Percentiles rank a stretch among this genome's conserved stretches.
Evolutionary conservation across 2,888 invertebrate species (phyloP).

Genomic region (Agapetus fuscipes): DNA sequence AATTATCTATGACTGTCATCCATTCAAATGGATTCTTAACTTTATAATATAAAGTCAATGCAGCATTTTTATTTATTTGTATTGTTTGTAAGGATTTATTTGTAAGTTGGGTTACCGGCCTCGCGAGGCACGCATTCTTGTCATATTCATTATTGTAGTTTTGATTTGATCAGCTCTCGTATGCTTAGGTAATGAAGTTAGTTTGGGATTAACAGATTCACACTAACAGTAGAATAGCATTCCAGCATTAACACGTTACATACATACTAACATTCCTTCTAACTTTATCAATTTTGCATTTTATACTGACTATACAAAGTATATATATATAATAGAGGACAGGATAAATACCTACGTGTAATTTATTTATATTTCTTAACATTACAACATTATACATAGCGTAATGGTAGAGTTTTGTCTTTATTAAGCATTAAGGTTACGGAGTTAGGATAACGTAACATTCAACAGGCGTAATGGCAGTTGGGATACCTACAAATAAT

Average conservation of each 20-base stretch:
- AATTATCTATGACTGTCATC: conserved; percentile 5
- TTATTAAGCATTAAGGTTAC: conserved; percentile 17
- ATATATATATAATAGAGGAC: conserved; percentile 19
- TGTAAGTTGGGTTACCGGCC: too few species aligned
- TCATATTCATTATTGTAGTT: too few species aligned
- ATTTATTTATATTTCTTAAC: conserved; percentile 17
- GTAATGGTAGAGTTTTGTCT: conserved; percentile 21
- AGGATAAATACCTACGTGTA: conserved; percentile 19
- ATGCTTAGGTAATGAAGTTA: too few species aligned
- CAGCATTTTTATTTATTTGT: too few species aligned
- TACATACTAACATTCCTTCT: conserved; percentile 23
- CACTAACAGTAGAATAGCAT: conserved; percentile 10
- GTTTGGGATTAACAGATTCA: neutral
- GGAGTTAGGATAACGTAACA: conserved; percentile 8
- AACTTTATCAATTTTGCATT: conserved; percentile 16
- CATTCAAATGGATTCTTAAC: neutral
- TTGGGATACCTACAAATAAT: conserved; percentile 17
- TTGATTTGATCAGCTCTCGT: too few species aligned
- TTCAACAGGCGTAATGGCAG: neutral
- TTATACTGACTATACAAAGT: conserved; percentile 21
- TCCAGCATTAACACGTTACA: conserved; percentile 21
- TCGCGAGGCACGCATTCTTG: too few species aligned
- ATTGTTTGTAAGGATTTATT: too few species aligned
- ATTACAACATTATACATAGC: too few species aligned
- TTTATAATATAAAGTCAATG: too few species aligned